Conservation (phyloP, 2,113 vertebrate genomes). For the Oncorhynchus masou region DNA sequence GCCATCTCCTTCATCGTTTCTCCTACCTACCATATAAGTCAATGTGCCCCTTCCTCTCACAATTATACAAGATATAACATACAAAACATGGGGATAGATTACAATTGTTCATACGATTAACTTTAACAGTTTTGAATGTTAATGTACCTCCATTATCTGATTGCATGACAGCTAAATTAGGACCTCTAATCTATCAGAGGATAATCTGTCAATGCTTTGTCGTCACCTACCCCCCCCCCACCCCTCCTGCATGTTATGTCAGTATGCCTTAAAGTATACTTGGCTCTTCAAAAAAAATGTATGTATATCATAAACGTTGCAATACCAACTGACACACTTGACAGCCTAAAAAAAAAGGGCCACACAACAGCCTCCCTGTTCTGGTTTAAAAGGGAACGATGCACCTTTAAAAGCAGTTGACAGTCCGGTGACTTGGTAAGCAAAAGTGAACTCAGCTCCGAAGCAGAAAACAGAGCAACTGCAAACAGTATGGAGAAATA, state of each 20-base stretch:
- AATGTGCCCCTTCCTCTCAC: neutral
- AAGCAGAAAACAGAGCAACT: constrained; percentile 40
- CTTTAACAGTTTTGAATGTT: neutral
- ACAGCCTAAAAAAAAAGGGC: neutral
- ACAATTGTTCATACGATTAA: too few relatives aligned
- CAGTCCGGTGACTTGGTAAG: constrained; percentile 58
- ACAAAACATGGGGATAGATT: neutral
- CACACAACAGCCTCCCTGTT: constrained; percentile 18
- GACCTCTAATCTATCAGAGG: constrained; percentile 72
- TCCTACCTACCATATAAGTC: neutral
- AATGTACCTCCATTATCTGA: neutral
- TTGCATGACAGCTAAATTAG: constrained; percentile 59
- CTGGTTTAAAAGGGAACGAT: constrained; percentile 44
- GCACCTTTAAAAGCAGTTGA: constrained; percentile 58
- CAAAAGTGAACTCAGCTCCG: constrained; percentile 35
- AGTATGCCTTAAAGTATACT: neutral
- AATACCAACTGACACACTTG: too few relatives aligned
- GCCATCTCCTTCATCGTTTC: neutral
- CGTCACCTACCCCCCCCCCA: constrained; percentile 43
- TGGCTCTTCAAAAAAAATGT: constrained; percentile 1
- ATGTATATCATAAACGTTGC: neutral
- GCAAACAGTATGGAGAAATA: constrained; percentile 25
- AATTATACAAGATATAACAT: neutral
- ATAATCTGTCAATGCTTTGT: constrained; percentile 44
- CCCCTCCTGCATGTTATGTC: constrained; percentile 32